These are phyloP conservation scores for Euura lappo DNA, from an alignment of 1,140 invertebrate genomes.

Conservation along the genomic window DNA sequence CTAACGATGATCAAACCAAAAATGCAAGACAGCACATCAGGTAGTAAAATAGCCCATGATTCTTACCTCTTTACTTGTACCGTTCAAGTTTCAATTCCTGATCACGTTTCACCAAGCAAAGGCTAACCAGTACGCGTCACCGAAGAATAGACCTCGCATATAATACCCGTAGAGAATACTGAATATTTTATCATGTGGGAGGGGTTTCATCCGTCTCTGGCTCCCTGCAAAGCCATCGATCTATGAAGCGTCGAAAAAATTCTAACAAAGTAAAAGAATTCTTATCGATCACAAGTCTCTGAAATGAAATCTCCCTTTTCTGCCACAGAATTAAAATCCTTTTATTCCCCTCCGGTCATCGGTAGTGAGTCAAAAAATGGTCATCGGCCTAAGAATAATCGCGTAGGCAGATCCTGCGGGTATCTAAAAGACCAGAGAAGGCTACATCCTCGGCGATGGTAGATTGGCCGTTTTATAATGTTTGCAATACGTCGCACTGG, in stretches of 20 bases:
- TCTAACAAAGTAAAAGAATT: no score
- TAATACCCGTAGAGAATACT: background rate
- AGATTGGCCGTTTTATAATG: background rate
- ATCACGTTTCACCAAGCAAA: conserved; percentile 1
- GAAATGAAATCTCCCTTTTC: no score
- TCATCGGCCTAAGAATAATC: background rate
- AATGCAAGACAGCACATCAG: no score
- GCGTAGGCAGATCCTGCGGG: background rate
- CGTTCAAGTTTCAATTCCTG: background rate
- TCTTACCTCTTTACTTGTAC: no score
- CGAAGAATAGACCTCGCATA: background rate
- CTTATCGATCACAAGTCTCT: no score
- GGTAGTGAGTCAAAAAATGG: no score
- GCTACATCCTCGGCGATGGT: background rate
- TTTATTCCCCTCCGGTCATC: no score
- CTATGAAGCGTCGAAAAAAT: no score
- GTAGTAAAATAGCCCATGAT: no score
- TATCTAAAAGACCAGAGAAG: background rate
- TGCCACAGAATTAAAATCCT: no score
- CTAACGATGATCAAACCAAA: no score
- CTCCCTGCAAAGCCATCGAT: background rate
- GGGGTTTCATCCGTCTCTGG: background rate
- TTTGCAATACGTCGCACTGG: background rate
- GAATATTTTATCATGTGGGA: background rate
- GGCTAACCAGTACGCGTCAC: background rate